Evolutionary conservation across 2,797 vertebrate species (phyloP), one percentile per base, ranked within the genome.

Genomic region (Rhabdomys pumilio): DNA sequence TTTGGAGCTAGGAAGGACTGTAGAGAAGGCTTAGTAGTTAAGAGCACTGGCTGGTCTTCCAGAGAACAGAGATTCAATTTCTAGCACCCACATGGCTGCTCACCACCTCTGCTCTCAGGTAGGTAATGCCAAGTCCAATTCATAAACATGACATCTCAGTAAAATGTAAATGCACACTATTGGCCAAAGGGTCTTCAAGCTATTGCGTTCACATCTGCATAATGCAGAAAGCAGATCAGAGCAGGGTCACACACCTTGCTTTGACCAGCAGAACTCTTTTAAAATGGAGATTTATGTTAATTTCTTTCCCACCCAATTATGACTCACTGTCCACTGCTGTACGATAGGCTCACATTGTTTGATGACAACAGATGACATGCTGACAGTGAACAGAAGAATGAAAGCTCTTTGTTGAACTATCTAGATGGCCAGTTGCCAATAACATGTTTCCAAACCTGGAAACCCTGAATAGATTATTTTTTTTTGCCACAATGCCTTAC

Each of bases 151-250:
- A 77, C 57, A 93, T 67, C 72, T 96, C 59, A 92, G 84, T 38
- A 96, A 90, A 93, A 94, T 95, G 26, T 83, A 86, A 95, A 89
- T 95, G 67, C 44, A 69, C 24, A 76, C 79, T 79, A 65, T 22
- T 80, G 93, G 89, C 61, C 73, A 96, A 97, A 81, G 67, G 34
- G 4, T 82, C 55, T 50, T 91, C 53, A 73, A 94, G n/a, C 82
- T 90, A 47, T 91, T 83, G 61, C 82, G 93, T 96, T 88, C 34
- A 61, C 67, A 84, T 63, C 61, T 87, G 22, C 63, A 26, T 65
- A 77, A 93, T 38, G 3, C 19, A 91, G 0, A n/a, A 76, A 88
- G 24, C n/a, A 82, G 53, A 59, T n/a, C 24, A 24, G 80, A 41
- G 38, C 1, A 82, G 22, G 38, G 55, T 41, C 14, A 72, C n/a